Evolutionary conservation across 2,888 invertebrate species (phyloP).

Genomic region (Phortica okadai): DNA sequence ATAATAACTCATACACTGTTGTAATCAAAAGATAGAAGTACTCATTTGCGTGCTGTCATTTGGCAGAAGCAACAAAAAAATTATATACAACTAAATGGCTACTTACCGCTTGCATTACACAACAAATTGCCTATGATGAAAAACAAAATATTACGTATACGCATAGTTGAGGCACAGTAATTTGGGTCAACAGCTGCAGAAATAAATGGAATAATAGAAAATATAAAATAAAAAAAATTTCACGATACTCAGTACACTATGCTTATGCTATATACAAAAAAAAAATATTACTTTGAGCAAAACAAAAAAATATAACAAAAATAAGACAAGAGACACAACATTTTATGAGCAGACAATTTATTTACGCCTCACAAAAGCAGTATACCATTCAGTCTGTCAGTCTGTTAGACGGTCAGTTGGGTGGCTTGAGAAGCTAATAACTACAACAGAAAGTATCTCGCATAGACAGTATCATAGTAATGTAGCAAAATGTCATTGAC

Average conservation of each 20-base stretch:
- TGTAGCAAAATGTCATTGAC: not conserved
- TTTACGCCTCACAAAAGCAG: not conserved
- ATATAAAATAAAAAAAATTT: not conserved
- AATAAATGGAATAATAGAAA: not conserved
- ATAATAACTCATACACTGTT: no score
- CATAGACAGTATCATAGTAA: not conserved
- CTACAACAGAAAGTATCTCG: not conserved
- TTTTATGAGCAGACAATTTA: no score
- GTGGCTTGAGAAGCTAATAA: not conserved
- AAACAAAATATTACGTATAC: not conserved
- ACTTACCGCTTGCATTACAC: not conserved
- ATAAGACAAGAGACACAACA: no score
- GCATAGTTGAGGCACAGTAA: not conserved
- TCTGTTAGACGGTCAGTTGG: not conserved
- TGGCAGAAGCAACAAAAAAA: no score
- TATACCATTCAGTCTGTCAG: not conserved
- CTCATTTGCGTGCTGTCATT: no score
- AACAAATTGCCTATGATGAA: not conserved
- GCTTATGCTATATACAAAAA: no score
- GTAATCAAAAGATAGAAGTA: no score
- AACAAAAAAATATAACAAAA: no score
- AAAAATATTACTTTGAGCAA: no score
- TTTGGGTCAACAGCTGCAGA: not conserved
- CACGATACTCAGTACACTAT: no score
- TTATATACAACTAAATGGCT: not conserved